Evolutionary conservation across 2,888 invertebrate species (phyloP), one percentile per base, ranked within the genome.

Genomic region (Trissoscelio sp.): DNA sequence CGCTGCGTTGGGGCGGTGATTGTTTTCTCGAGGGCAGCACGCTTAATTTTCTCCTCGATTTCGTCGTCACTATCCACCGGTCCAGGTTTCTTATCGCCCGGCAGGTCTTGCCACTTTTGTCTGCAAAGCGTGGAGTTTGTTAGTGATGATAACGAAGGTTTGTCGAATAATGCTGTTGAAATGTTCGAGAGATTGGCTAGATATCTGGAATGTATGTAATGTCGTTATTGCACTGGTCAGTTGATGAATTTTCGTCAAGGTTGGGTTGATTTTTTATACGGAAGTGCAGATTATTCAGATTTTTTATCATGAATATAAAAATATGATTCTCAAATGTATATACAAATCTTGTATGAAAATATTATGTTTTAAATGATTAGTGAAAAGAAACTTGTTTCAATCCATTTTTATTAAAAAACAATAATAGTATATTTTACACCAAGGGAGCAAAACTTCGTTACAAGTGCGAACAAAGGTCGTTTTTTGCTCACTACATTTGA

Each of bases 101-200:
- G 92, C 90, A 88, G 92, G 92, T 88, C 88, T 72, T 88, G 91
- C 93, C 93, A 91, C 91, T 94, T 90, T 85, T 91, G 89, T 82
- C 79, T 82, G 79, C 44, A 82, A 82, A 70, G 55, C 57, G 69
- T 73, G 69, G 67, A 55, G 69, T 81, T 73, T 60, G 81, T 74
- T 73, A 81, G 16, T 72, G 77, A 72, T 24, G 70, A 37, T 4
- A 58, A 57, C 24, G 77, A 51, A 11, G 78, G 7, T 81, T 81
- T 81, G 14, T 81, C 60, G 78, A 74, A 51, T 57, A 81, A 78
- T 73, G 72, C 81, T 77, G 81, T 78, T 67, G 81, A 81, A 69
- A 62, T 16, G 69, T 78, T 62, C 51, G 69, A 92, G 92, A 82
- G 62, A 75, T 77, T 77, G 46, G 72, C 81, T 75, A 81, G 34